Conservation (phyloP, 1,140 invertebrate species). For the Drosophila jambulina region DNA sequence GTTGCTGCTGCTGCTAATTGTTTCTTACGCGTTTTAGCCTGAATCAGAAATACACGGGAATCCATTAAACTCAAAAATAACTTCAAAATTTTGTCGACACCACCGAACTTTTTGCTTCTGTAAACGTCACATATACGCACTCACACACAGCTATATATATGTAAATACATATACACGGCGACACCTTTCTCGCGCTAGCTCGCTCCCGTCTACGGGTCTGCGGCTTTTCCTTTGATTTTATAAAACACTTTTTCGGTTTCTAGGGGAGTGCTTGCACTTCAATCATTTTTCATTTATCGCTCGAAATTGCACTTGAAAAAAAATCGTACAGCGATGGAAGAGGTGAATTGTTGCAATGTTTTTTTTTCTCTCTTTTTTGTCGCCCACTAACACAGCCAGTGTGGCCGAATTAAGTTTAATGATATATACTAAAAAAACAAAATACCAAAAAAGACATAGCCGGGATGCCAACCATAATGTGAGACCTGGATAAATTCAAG, state of each 20-base stretch:
- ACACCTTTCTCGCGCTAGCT: slow-evolving; percentile 12
- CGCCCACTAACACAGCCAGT: too few species aligned
- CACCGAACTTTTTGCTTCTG: slow-evolving; percentile 50
- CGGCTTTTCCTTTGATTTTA: slow-evolving; percentile 7
- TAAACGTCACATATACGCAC: slow-evolving; percentile 67
- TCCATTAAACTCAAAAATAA: slow-evolving; percentile 54
- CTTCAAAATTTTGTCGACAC: slow-evolving; percentile 66
- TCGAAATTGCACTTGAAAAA: slow-evolving; percentile 31
- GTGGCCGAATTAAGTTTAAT: too few species aligned
- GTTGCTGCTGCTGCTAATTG: slow-evolving; percentile 17
- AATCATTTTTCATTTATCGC: slow-evolving; percentile 26
- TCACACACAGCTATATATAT: slow-evolving; percentile 19
- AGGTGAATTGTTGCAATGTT: slow-evolving; percentile 19
- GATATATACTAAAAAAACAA: too few species aligned
- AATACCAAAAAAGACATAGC: neutral
- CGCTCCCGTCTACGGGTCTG: slow-evolving; percentile 9
- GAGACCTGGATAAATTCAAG: neutral
- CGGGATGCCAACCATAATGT: neutral
- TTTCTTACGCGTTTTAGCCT: slow-evolving; percentile 9
- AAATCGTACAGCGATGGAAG: slow-evolving; percentile 9
- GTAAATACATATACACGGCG: slow-evolving; percentile 40
- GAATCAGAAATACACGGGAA: slow-evolving; percentile 26
- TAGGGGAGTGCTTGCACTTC: slow-evolving; percentile 1
- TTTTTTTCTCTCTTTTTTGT: slow-evolving; percentile 9
- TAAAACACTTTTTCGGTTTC: slow-evolving; percentile 6